Evolutionary conservation across 2,888 invertebrate species (phyloP).

Genomic region (Octonoba sinensis): DNA sequence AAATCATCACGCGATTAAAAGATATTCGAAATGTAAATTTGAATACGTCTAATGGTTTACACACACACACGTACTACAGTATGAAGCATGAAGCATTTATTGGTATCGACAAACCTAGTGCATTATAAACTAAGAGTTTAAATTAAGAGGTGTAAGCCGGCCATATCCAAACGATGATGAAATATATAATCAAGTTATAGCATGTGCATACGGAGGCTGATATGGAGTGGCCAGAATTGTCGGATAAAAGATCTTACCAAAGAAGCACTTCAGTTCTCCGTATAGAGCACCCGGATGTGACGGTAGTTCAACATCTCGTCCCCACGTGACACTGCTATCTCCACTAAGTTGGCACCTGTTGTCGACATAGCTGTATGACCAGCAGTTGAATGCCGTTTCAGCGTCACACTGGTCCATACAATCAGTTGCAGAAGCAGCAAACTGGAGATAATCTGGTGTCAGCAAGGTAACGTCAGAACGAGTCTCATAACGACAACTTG

Average conservation of each 20-base stretch:
- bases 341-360: constrained; percentile 72
- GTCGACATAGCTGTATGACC: constrained; percentile 71
- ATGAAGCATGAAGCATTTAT: too few relatives aligned
- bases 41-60: too few relatives aligned
- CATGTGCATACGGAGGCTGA: too few relatives aligned
- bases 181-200: too few relatives aligned
- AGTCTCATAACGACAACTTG: constrained; percentile 72
- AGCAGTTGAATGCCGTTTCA: constrained; percentile 71
- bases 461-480: constrained; percentile 70
- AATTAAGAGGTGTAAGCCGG: too few relatives aligned
- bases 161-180: too few relatives aligned
- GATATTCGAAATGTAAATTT: too few relatives aligned
- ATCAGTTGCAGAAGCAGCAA: constrained; percentile 71
- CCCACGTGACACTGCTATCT: constrained; percentile 72
- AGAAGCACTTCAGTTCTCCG: constrained; percentile 72
- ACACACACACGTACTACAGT: too few relatives aligned
- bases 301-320: constrained; percentile 67
- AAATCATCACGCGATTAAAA: too few relatives aligned
- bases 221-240: too few relatives aligned
- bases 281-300: constrained; percentile 66
- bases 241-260: constrained; percentile 69
- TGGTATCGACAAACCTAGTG: too few relatives aligned
- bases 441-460: constrained; percentile 72
- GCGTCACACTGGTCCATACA: constrained; percentile 72
- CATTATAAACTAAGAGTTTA: too few relatives aligned